Evolutionary conservation across 1,140 invertebrate species (phyloP), one percentile per base, ranked within the genome.

Genomic region (Idris sp.): DNA sequence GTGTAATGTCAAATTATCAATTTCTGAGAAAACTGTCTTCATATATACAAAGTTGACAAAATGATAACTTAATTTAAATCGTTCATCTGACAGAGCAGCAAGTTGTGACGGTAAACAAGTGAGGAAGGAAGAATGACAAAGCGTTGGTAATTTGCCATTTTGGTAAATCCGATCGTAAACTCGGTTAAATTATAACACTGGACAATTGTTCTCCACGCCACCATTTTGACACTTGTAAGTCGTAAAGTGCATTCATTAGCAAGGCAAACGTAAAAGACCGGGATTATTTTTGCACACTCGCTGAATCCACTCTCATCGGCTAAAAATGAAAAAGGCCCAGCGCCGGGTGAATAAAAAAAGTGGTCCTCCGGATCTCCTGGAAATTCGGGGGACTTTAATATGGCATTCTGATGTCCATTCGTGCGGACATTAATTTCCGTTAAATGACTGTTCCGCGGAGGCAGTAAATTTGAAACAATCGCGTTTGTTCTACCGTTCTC

Each of bases 401-500:
- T 41, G 38, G 40, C 51, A 51, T 51, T 69, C 43, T 44, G 51
- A 69, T 65, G 53, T 41, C 46, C 28, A 54, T 74, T 61, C 69
- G 54, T 54, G 71, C 30, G 54, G 54, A 67, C 61, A 74, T 67
- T 67, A 67, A 65, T 73, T 73, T 73, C 69, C 51, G 59, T 73
- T 73, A 59, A 73, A 73, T 65, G 59, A 64, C 69, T 53, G 59
- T 64, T 65, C 46, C 53, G 44, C 53, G 51, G 59, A 73, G 61
- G 69, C 53, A 65, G 54, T 74, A 74, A 74, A 74, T 74, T 74
- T 67, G 41, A 74, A 74, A 74, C 69, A 73, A 73, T 73, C 69
- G 61, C 59, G 69, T 65, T 73, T 67, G 61, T 65, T 65, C 48
- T 71, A 59, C 59, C 54, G 48, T 76, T 75, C 65, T 59, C 43